Percentiles rank a stretch among this genome's conserved stretches.
Conservation (phyloP, 2,113 vertebrate species). For the Platycercus adscitus region DNA sequence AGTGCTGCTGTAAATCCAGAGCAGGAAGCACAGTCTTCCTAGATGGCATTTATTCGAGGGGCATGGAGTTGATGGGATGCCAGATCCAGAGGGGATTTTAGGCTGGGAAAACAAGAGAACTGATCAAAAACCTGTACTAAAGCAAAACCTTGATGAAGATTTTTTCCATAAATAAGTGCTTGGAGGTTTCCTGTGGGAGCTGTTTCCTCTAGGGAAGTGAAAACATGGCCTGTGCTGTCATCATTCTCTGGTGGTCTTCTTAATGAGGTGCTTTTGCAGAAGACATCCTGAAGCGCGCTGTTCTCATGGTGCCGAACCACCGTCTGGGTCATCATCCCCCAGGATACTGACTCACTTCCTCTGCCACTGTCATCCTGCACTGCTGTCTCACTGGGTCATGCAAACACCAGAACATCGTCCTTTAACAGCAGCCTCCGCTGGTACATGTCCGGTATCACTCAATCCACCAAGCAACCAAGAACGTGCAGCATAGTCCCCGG, state of each 20-base stretch:
- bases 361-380: not conserved
- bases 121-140: not conserved
- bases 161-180: not conserved
- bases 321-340: not conserved
- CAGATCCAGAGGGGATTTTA: not conserved
- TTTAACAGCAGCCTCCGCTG: not conserved
- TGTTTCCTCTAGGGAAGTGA: not conserved
- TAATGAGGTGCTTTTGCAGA: not conserved
- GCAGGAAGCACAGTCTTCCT: not conserved
- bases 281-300: accelerated
- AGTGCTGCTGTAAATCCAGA: not conserved
- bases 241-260: not conserved
- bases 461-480: not conserved
- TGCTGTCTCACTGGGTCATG: not conserved
- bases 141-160: not conserved
- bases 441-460: accelerated
- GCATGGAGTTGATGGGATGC: not conserved
- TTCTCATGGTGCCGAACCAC: not conserved
- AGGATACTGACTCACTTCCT: not conserved
- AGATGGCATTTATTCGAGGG: not conserved
- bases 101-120: not conserved
- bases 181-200: not conserved
- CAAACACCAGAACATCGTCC: not conserved
- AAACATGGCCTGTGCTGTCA: not conserved
- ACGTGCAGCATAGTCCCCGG: accelerated